Percentiles rank a stretch among this genome's conserved stretches.
Evolutionary conservation across 2,888 invertebrate species (phyloP).

Genomic region (Stenchaetothrips biformis): DNA sequence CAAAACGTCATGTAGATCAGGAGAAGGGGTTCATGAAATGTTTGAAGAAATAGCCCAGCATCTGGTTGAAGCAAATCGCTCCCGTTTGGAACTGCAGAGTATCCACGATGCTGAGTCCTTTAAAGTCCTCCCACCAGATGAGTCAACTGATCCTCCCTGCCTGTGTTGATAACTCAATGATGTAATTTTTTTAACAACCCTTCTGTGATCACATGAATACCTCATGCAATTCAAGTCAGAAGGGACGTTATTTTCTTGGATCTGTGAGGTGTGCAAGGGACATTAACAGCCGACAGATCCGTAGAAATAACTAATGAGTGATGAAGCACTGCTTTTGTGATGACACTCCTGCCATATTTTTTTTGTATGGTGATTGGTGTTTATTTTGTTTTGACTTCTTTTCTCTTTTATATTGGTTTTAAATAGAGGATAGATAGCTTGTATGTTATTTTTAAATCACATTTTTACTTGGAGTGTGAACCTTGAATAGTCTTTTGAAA

Average conservation of each 20-base stretch:
- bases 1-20: conserved; percentile 84
- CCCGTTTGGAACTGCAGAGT: conserved; percentile 74
- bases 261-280: background rate
- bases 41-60: conserved; percentile 81
- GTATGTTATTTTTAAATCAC: too few relatives aligned
- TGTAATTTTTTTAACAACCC: background rate
- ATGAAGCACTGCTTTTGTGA: conserved; percentile 2
- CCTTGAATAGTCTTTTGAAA: background rate
- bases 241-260: background rate
- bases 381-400: background rate
- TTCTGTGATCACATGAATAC: conserved; percentile 1
- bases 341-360: conserved; percentile 15
- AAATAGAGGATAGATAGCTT: too few relatives aligned
- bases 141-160: conserved; percentile 41
- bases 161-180: conserved; percentile 38
- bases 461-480: background rate
- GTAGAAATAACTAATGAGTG: background rate
- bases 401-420: background rate
- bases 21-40: conserved; percentile 83
- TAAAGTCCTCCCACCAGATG: conserved; percentile 40
- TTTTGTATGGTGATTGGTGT: background rate
- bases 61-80: conserved; percentile 71
- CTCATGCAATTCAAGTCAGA: background rate
- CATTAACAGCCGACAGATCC: background rate
- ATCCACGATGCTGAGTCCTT: conserved; percentile 57